Conservation (phyloP, 2,797 vertebrate genomes). For the Hypotaenidia okinawae region DNA sequence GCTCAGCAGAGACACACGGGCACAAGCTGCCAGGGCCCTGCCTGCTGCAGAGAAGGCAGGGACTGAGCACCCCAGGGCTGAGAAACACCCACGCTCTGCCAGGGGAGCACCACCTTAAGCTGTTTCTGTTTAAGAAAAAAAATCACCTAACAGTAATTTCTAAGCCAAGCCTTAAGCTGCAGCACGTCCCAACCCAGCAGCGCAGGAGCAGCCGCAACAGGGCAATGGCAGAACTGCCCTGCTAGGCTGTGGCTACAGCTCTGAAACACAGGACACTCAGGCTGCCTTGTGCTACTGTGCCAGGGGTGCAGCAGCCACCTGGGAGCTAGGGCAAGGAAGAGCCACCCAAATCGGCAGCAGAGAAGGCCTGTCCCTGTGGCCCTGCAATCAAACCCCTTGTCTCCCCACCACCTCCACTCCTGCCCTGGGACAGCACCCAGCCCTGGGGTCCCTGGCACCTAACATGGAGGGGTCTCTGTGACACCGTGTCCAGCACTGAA, state of each 20-base stretch:
- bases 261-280: not conserved
- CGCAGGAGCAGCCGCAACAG: not conserved
- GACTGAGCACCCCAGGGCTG: not conserved
- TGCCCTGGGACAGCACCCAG: too few species aligned
- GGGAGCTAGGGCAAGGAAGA: not conserved
- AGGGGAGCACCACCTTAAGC: not conserved
- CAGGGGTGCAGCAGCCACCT: not conserved
- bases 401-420: not conserved
- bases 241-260: not conserved
- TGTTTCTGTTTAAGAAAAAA: not conserved
- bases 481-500: rapidly evolving
- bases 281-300: not conserved
- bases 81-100: not conserved
- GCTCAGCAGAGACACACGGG: rapidly evolving
- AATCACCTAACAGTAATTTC: not conserved
- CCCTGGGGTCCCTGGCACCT: not conserved
- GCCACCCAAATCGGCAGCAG: not conserved
- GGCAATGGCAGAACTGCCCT: not conserved
- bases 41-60: not conserved
- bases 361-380: rapidly evolving
- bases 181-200: not conserved
- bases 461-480: not conserved
- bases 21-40: not conserved
- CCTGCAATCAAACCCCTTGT: not conserved
- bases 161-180: rapidly evolving